A percentile compares a stretch with the other conserved stretches of the same genome.
phyloP scores from a whole-genome alignment of 2,113 vertebrate genomes.

The Malurus melanocephalus region DNA sequence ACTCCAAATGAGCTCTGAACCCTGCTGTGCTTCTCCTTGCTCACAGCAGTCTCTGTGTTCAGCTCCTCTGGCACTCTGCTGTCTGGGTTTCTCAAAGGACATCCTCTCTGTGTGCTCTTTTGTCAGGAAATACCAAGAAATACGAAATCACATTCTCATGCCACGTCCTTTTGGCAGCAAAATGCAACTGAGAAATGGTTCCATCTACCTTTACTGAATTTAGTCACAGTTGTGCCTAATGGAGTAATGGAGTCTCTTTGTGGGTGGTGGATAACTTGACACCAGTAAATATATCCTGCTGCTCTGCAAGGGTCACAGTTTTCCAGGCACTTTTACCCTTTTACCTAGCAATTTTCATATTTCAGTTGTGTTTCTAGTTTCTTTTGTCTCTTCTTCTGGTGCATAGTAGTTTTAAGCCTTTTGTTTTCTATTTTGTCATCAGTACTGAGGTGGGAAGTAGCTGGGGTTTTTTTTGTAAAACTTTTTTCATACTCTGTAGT shows the following conservation, averaged over 20 bases:
- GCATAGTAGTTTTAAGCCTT: not conserved
- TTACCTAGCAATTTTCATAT: not conserved
- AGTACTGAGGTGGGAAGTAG: not conserved
- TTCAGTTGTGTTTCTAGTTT: not conserved
- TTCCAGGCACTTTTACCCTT: not conserved
- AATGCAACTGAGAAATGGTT: not conserved
- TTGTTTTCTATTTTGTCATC: not conserved
- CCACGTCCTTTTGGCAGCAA: not conserved
- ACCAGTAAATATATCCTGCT: not conserved
- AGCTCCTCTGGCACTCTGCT: conserved; percentile 7
- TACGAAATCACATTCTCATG: not conserved
- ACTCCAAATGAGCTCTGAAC: not conserved
- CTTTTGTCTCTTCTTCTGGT: not conserved
- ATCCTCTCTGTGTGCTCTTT: not conserved
- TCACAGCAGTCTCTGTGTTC: not conserved
- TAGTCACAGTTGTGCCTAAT: not conserved
- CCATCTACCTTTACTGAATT: not conserved
- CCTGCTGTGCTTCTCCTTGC: not conserved
- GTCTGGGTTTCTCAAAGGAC: conserved; percentile 4
- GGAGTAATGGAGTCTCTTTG: not conserved
- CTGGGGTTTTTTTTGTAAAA: not conserved
- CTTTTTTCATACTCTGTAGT: not conserved
- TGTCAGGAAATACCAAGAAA: not conserved
- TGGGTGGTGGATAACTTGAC: not conserved
- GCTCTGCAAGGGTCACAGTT: not conserved